A percentile compares a stretch with the other conserved stretches of the same genome.
Conservation (phyloP, 2,113 vertebrate species). For the Camelus bactrianus region DNA sequence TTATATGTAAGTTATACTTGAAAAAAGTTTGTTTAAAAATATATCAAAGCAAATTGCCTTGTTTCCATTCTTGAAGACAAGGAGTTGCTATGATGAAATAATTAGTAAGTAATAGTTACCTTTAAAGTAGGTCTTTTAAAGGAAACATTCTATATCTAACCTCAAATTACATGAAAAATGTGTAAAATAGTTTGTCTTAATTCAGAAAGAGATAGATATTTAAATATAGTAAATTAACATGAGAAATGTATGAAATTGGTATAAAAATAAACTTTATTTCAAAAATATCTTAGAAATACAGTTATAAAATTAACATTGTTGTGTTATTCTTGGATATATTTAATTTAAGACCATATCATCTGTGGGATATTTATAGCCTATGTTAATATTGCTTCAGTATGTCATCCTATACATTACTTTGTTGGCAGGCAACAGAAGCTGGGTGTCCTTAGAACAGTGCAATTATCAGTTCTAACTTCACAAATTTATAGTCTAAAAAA, state of each 20-base stretch:
- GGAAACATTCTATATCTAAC: background rate
- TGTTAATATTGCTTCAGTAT: background rate
- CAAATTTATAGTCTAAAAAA: constrained; percentile 43
- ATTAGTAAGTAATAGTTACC: background rate
- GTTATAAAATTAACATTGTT: background rate
- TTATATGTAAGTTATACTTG: background rate
- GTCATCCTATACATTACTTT: background rate
- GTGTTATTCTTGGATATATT: background rate
- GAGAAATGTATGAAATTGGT: background rate
- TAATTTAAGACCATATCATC: background rate
- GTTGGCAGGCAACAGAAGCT: background rate
- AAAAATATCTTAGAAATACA: background rate
- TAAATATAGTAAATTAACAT: background rate
- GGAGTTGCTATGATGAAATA: background rate
- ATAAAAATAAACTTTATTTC: background rate
- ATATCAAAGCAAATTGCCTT: background rate
- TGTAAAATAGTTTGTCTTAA: background rate
- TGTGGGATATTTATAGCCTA: background rate
- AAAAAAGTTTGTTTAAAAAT: background rate
- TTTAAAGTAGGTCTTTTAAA: background rate
- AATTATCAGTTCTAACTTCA: constrained; percentile 29
- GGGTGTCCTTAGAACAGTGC: background rate
- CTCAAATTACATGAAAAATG: background rate
- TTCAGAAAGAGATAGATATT: background rate
- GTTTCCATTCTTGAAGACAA: background rate